These are phyloP conservation scores for Coenonympha arcania DNA, from an alignment of 2,888 invertebrate genomes.

Conservation along the genomic window DNA sequence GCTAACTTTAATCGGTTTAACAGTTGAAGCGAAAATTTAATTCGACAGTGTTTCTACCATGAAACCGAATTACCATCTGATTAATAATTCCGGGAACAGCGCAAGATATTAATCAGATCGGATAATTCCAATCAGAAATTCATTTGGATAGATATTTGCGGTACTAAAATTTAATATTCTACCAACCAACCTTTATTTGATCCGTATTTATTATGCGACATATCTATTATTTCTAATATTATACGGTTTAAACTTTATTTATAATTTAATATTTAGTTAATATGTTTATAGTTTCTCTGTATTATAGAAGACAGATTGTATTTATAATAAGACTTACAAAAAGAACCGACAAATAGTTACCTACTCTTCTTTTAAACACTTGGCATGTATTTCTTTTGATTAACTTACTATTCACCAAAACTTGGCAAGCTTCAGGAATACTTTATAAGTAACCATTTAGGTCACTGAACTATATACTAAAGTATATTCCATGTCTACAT, in stretches of 20 bases:
- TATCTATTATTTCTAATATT: too few relatives aligned
- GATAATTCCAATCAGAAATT: neutral
- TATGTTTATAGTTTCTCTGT: too few relatives aligned
- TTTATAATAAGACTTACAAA: too few relatives aligned
- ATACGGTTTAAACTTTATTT: too few relatives aligned
- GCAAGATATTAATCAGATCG: constrained; percentile 3
- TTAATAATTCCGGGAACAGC: neutral
- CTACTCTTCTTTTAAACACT: neutral
- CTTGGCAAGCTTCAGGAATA: neutral
- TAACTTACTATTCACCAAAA: too few relatives aligned
- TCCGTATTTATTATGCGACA: too few relatives aligned
- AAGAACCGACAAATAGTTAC: too few relatives aligned
- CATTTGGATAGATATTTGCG: neutral
- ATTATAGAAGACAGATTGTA: too few relatives aligned
- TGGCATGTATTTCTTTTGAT: neutral
- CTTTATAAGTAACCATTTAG: neutral
- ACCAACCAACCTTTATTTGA: neutral
- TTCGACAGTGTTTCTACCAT: neutral
- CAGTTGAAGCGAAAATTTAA: neutral
- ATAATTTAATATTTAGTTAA: too few relatives aligned
- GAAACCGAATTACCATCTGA: neutral
- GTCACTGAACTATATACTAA: too few relatives aligned
- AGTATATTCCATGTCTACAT: too few relatives aligned
- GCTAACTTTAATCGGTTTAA: neutral
- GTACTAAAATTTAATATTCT: neutral